phyloP scores from a whole-genome alignment of 1,140 invertebrate genomes.

The Manduca sexta region DNA sequence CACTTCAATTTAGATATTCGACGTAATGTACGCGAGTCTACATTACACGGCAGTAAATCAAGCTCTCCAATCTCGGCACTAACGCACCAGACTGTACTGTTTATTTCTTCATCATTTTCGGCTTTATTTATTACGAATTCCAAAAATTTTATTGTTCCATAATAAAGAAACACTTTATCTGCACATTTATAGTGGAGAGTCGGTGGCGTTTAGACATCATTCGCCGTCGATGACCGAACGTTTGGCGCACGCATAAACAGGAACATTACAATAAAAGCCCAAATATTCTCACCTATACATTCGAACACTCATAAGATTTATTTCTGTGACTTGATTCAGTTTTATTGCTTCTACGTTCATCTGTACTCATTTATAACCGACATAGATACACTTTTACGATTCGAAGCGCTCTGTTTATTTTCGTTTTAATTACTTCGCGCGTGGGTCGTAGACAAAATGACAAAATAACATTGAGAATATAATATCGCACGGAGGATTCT shows the following conservation, averaged over 20 bases:
- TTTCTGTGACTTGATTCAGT: conserved; percentile 68
- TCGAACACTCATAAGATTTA: conserved; percentile 63
- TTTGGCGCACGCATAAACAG: conserved; percentile 31
- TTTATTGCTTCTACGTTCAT: conserved; percentile 67
- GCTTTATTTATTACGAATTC: conserved; percentile 33
- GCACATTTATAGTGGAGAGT: conserved; percentile 10
- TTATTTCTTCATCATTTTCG: conserved; percentile 32
- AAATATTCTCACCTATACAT: conserved; percentile 55
- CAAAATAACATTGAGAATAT: conserved; percentile 53
- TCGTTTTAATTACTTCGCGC: conserved; percentile 69
- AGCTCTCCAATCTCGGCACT: conserved; percentile 18
- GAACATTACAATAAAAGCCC: conserved; percentile 44
- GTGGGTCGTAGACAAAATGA: conserved; percentile 62
- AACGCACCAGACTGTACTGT: conserved; percentile 25
- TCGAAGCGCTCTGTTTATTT: conserved; percentile 69
- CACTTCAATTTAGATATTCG: conserved; percentile 19
- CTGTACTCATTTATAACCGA: conserved; percentile 70
- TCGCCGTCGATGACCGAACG: conserved; percentile 36
- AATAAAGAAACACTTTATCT: conserved; percentile 34
- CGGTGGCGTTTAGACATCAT: conserved; percentile 40
- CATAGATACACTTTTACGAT: conserved; percentile 70
- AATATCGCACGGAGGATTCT: conserved; percentile 41
- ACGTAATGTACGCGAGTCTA: conserved; percentile 13
- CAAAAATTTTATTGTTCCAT: conserved; percentile 46
- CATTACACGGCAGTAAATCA: conserved; percentile 19